phyloP scores from a whole-genome alignment of 2,888 invertebrate genomes.

The Protonemura montana region DNA sequence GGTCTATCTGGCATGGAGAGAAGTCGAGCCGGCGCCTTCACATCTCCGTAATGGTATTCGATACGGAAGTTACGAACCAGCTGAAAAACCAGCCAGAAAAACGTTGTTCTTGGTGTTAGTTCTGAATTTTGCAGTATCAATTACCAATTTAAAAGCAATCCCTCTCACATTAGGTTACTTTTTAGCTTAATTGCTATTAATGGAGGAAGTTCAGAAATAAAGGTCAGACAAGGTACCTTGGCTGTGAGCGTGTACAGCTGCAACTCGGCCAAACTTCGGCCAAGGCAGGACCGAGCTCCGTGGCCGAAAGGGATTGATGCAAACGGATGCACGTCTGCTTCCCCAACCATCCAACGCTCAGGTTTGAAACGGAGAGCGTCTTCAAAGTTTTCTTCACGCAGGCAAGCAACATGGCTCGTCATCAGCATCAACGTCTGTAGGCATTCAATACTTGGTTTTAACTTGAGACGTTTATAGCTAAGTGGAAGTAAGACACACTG shows the following conservation, averaged over 20 bases:
- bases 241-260: slow-evolving; percentile 66
- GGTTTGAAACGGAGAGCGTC: slow-evolving; percentile 69
- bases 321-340: slow-evolving; percentile 62
- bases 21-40: slow-evolving; percentile 65
- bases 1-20: slow-evolving; percentile 68
- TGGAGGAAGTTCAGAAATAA: too few relatives aligned
- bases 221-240: slow-evolving; percentile 59
- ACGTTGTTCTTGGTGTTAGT: too few relatives aligned
- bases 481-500: background rate
- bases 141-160: too few relatives aligned
- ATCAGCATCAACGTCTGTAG: slow-evolving; percentile 67
- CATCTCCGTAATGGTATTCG: slow-evolving; percentile 73
- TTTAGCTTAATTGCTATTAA: too few relatives aligned
- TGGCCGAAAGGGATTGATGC: slow-evolving; percentile 72
- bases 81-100: slow-evolving; percentile 56
- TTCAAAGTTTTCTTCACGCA: slow-evolving; percentile 71
- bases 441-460: too few relatives aligned
- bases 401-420: slow-evolving; percentile 68
- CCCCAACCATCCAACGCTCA: slow-evolving; percentile 67
- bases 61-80: slow-evolving; percentile 68
- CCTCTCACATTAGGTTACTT: too few relatives aligned
- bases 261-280: slow-evolving; percentile 68
- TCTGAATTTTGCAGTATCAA: too few relatives aligned
- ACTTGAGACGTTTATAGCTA: too few relatives aligned
- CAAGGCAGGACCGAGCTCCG: slow-evolving; percentile 69